These are phyloP conservation scores for Pyrrhosoma nymphula DNA, from an alignment of 2,888 invertebrate genomes.

Conservation along the genomic window DNA sequence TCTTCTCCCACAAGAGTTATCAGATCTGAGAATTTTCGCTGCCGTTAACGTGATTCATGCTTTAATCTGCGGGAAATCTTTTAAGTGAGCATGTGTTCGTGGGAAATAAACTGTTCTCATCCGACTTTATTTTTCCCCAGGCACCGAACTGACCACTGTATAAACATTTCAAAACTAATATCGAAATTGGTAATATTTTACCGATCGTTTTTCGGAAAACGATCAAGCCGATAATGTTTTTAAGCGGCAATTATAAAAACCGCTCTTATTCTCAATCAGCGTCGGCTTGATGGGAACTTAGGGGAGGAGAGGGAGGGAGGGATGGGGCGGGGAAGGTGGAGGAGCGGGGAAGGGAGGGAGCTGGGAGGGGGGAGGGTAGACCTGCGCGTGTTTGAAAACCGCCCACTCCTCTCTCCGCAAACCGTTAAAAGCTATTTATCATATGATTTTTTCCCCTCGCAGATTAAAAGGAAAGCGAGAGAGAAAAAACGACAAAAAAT, in stretches of 20 bases:
- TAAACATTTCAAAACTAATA: conserved; percentile 19
- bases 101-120: background rate
- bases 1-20: background rate
- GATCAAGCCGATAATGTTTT: conserved; percentile 44
- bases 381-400: conserved; percentile 9
- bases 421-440: conserved; percentile 52
- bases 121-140: background rate
- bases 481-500: background rate
- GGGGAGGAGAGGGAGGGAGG: background rate
- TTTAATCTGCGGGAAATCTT: conserved; percentile 1
- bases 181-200: conserved; percentile 41
- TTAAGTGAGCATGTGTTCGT: conserved; percentile 7
- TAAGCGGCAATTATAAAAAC: conserved; percentile 54
- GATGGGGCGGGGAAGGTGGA: background rate
- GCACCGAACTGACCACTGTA: background rate
- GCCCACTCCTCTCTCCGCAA: conserved; percentile 15
- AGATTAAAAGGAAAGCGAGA: conserved; percentile 31
- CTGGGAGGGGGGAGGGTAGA: background rate
- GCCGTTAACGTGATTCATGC: conserved; percentile 22
- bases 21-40: background rate
- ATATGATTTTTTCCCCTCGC: conserved; percentile 51
- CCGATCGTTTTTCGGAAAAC: conserved; percentile 45
- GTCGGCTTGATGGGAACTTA: background rate
- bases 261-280: conserved; percentile 47
- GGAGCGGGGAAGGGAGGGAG: background rate